phyloP scores from a whole-genome alignment of 2,797 vertebrate species.

The Cyclura pinguis region DNA sequence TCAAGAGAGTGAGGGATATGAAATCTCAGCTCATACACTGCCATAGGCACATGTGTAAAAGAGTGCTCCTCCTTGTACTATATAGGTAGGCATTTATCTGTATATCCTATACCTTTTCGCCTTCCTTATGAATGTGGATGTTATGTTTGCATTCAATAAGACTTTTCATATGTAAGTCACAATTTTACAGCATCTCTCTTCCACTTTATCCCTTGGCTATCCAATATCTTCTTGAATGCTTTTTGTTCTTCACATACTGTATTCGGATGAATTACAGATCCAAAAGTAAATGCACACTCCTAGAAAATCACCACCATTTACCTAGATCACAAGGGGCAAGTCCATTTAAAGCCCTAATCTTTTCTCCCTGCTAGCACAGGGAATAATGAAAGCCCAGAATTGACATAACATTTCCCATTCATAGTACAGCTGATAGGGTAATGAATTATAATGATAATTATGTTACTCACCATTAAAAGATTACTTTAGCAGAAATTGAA shows the following conservation, averaged over 20 bases:
- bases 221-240: conserved; percentile 37
- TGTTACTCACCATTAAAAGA: conserved; percentile 72
- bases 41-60: not conserved
- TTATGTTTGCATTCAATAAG: conserved; percentile 44
- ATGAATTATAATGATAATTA: conserved; percentile 74
- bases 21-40: not conserved
- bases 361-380: conserved; percentile 61
- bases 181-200: conserved; percentile 56
- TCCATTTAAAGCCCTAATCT: conserved; percentile 65
- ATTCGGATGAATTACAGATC: conserved; percentile 59
- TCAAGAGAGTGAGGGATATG: not conserved
- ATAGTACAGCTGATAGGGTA: conserved; percentile 66
- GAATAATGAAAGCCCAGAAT: conserved; percentile 67
- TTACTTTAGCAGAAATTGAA: conserved; percentile 68
- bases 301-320: conserved; percentile 63
- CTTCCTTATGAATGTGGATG: conserved; percentile 39
- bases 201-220: conserved; percentile 52
- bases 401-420: conserved; percentile 64
- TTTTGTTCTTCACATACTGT: conserved; percentile 49
- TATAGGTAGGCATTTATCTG: conserved; percentile 20
- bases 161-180: conserved; percentile 40
- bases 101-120: not conserved
- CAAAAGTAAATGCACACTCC: conserved; percentile 66
- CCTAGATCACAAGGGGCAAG: conserved; percentile 57
- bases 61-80: conserved; percentile 52